Evolutionary conservation across 2,113 vertebrate genomes (phyloP).

Genomic region (Phodopus roborovskii): DNA sequence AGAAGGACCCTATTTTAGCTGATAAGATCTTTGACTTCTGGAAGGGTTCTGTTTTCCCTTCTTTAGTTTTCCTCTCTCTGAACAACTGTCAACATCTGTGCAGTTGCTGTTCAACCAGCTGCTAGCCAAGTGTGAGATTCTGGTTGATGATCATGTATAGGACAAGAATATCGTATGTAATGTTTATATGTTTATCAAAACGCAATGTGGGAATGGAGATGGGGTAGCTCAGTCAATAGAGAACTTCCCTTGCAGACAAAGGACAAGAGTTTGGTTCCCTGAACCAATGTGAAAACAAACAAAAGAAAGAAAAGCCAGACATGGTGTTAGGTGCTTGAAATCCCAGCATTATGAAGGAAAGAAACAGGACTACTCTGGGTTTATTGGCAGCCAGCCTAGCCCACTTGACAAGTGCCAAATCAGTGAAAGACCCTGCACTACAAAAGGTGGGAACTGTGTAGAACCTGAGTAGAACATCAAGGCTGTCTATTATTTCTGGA

Average conservation of each 20-base stretch:
- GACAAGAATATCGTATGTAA: neutral
- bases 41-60: neutral
- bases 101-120: neutral
- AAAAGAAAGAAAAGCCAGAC: neutral
- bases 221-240: neutral
- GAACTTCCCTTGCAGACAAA: neutral
- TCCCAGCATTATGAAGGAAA: neutral
- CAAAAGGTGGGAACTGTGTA: neutral
- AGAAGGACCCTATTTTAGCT: constrained; percentile 26
- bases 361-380: neutral
- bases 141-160: neutral
- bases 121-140: neutral
- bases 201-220: neutral
- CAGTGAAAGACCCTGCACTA: neutral
- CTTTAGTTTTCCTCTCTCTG: neutral
- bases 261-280: neutral
- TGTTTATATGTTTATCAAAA: neutral
- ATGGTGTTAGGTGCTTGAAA: neutral
- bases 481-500: neutral
- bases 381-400: neutral
- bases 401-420: neutral
- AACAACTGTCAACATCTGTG: constrained; percentile 34
- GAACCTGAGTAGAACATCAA: neutral
- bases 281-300: neutral
- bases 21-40: constrained; percentile 11